Evolutionary conservation across 2,888 invertebrate genomes (phyloP).

Genomic region (Drosophila putrida): DNA sequence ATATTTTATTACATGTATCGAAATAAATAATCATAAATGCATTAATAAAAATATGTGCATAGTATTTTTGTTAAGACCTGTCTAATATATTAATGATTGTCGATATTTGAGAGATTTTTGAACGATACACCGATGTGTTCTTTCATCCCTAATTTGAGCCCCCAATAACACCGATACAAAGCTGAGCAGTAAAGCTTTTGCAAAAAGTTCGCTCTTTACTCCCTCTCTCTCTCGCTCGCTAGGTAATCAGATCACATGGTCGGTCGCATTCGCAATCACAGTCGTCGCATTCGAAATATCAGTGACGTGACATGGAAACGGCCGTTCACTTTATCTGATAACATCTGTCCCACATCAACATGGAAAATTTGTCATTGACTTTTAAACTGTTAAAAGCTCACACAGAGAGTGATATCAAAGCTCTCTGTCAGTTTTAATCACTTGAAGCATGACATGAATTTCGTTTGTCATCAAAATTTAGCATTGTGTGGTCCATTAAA

Average conservation of each 20-base stretch:
- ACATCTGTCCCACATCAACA: slow-evolving; percentile 24
- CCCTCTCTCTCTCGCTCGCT: slow-evolving; percentile 1
- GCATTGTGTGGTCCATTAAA: slow-evolving; percentile 33
- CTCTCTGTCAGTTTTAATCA: slow-evolving; percentile 30
- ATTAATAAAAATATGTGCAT: too few species aligned
- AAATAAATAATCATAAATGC: too few species aligned
- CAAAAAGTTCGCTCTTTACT: slow-evolving; percentile 1
- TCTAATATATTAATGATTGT: too few species aligned
- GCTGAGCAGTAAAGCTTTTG: slow-evolving; percentile 12
- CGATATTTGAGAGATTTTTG: too few species aligned
- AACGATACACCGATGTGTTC: too few species aligned
- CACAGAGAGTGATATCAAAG: slow-evolving; percentile 27
- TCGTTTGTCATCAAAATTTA: slow-evolving; percentile 12
- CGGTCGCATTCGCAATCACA: slow-evolving; percentile 52
- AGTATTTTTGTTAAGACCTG: too few species aligned
- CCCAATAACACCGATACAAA: slow-evolving; percentile 23
- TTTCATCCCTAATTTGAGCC: neutral
- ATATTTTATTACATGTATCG: too few species aligned
- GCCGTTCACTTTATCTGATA: slow-evolving; percentile 25
- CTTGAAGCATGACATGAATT: slow-evolving; percentile 28
- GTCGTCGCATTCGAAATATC: slow-evolving; percentile 62
- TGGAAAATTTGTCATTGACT: slow-evolving; percentile 35
- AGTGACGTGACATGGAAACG: slow-evolving; percentile 51
- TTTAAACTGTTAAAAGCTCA: slow-evolving; percentile 27
- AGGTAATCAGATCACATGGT: slow-evolving; percentile 71